phyloP scores from a whole-genome alignment of 2,797 vertebrate genomes.

The Enteromius argenteus region DNA sequence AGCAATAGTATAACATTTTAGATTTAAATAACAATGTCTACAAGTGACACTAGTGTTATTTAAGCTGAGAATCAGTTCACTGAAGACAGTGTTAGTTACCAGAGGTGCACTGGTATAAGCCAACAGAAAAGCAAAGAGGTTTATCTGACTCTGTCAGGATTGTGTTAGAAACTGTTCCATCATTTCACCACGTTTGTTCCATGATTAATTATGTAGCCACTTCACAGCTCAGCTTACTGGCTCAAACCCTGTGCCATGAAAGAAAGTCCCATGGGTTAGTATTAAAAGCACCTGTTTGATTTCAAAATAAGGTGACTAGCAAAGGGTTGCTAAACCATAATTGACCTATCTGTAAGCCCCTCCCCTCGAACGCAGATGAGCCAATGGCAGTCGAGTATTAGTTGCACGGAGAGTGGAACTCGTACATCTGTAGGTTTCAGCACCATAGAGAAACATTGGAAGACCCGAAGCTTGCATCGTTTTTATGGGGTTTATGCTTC shows the following conservation, averaged over 20 bases:
- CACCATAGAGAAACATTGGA: too few relatives aligned
- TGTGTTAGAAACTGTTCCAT: conserved; percentile 11
- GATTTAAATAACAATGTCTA: not conserved
- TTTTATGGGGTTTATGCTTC: too few relatives aligned
- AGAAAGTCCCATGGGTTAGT: not conserved
- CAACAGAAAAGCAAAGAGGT: conserved; percentile 9
- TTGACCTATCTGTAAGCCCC: too few relatives aligned
- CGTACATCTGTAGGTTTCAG: too few relatives aligned
- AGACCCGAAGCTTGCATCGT: too few relatives aligned
- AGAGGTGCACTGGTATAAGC: not conserved
- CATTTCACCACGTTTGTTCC: conserved; percentile 5
- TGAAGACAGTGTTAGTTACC: not conserved
- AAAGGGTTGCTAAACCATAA: conserved; percentile 16
- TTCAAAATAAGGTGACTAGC: not conserved
- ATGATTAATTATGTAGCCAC: conserved; percentile 36
- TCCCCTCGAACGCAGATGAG: too few relatives aligned
- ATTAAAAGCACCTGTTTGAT: conserved; percentile 25
- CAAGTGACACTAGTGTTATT: not conserved
- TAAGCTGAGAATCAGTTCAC: not conserved
- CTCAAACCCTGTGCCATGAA: conserved; percentile 28
- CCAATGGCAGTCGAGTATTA: too few relatives aligned
- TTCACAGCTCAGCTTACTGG: conserved; percentile 28
- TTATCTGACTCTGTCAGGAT: conserved; percentile 28
- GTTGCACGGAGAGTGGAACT: too few relatives aligned
- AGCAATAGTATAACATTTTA: not conserved